Percentiles rank a stretch among this genome's conserved stretches.
phyloP scores from a whole-genome alignment of 1,140 invertebrate genomes.

The Drosophila santomea region DNA sequence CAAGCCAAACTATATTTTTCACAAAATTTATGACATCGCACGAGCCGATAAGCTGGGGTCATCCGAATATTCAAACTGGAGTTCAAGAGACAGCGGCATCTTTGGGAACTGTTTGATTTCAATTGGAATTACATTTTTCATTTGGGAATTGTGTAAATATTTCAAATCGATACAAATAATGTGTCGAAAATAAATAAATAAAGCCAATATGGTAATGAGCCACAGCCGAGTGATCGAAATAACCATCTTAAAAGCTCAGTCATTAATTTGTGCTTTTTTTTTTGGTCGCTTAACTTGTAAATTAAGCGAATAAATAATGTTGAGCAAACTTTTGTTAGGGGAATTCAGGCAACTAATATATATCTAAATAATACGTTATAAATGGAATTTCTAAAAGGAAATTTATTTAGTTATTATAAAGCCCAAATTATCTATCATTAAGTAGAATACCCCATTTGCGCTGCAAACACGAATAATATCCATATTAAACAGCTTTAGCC shows the following conservation, averaged over 20 bases:
- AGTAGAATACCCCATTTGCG: constrained; percentile 4
- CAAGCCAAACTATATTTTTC: constrained; percentile 46
- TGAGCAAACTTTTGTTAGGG: constrained; percentile 8
- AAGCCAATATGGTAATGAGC: constrained; percentile 37
- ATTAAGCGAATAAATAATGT: constrained; percentile 41
- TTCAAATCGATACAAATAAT: constrained; percentile 64
- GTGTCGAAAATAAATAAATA: constrained; percentile 68
- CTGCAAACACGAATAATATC: constrained; percentile 17
- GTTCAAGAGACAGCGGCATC: constrained; percentile 7
- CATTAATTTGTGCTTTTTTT: constrained; percentile 56
- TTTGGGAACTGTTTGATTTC: constrained; percentile 57
- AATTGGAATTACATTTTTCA: constrained; percentile 74
- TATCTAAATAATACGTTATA: no score
- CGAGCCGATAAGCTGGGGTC: constrained; percentile 52
- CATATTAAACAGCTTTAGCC: constrained; percentile 51
- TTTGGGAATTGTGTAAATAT: constrained; percentile 70
- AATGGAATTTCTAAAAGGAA: background rate
- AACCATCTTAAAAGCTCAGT: constrained; percentile 51
- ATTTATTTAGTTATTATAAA: no score
- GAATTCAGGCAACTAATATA: background rate
- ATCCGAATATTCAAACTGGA: constrained; percentile 18
- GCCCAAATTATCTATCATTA: no score
- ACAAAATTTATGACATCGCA: constrained; percentile 65
- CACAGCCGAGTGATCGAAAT: constrained; percentile 32
- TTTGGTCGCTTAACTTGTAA: constrained; percentile 34